A percentile compares a stretch with the other conserved stretches of the same genome.
phyloP scores from a whole-genome alignment of 2,797 vertebrate genomes.

The Phoeniculus purpureus region DNA sequence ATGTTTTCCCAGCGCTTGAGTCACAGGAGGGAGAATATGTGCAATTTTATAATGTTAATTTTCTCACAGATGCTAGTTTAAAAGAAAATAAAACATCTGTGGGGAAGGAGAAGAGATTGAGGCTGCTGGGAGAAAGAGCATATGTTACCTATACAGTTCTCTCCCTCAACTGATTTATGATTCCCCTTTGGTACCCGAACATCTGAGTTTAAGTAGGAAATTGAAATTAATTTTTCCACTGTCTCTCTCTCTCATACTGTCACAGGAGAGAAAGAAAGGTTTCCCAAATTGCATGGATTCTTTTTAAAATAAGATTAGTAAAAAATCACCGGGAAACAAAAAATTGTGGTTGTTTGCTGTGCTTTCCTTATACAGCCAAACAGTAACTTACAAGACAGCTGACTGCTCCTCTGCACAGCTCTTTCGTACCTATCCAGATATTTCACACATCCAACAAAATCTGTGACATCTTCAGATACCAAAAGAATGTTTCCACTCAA shows the following conservation, averaged over 20 bases:
- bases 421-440: neutral
- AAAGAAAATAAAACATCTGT: slow-evolving; percentile 30
- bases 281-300: neutral
- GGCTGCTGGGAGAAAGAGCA: neutral
- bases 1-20: neutral
- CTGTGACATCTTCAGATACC: slow-evolving; percentile 29
- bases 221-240: slow-evolving; percentile 7
- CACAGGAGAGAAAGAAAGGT: neutral
- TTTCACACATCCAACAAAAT: neutral
- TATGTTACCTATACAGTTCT: neutral
- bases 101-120: neutral
- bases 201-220: slow-evolving; percentile 6
- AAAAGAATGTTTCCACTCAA: slow-evolving; percentile 6
- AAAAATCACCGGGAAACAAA: neutral
- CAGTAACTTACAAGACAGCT: neutral
- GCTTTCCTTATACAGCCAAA: neutral
- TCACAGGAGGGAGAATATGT: neutral
- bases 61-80: neutral
- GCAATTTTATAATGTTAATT: neutral
- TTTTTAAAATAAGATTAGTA: neutral
- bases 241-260: neutral
- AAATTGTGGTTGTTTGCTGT: neutral
- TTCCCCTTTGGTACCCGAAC: neutral
- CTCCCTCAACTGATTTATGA: neutral
- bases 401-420: neutral